These are phyloP conservation scores for Dromaius novaehollandiae DNA, from an alignment of 2,113 vertebrate species.

Conservation along the genomic window DNA sequence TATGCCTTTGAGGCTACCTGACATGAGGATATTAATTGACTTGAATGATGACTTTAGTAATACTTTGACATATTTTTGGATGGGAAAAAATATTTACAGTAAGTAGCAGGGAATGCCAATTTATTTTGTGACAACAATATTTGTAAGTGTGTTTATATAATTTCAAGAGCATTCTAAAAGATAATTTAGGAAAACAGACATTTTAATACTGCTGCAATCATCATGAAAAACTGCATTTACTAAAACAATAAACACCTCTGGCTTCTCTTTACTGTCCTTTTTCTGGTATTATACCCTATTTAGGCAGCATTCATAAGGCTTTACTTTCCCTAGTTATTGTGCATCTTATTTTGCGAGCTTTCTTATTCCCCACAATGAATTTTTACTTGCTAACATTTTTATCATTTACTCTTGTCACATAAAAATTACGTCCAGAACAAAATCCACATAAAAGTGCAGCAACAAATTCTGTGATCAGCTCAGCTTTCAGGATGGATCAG, in stretches of 20 bases:
- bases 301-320: not conserved
- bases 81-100: not conserved
- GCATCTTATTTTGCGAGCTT: not conserved
- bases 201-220: not conserved
- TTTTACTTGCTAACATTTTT: not conserved
- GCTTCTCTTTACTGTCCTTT: not conserved
- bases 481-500: not conserved
- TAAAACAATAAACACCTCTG: not conserved
- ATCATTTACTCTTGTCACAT: not conserved
- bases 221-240: not conserved
- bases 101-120: not conserved
- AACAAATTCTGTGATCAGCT: not conserved
- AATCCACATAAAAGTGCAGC: not conserved
- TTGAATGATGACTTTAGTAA: not conserved
- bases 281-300: not conserved
- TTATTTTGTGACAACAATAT: not conserved
- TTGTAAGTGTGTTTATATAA: not conserved
- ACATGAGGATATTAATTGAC: not conserved
- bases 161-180: not conserved
- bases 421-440: not conserved
- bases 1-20: not conserved
- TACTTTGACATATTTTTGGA: not conserved
- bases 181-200: not conserved
- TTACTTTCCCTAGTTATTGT: not conserved
- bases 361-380: not conserved